These are phyloP conservation scores for Gasteruption jaculator DNA, from an alignment of 2,888 invertebrate genomes.

Conservation along the genomic window DNA sequence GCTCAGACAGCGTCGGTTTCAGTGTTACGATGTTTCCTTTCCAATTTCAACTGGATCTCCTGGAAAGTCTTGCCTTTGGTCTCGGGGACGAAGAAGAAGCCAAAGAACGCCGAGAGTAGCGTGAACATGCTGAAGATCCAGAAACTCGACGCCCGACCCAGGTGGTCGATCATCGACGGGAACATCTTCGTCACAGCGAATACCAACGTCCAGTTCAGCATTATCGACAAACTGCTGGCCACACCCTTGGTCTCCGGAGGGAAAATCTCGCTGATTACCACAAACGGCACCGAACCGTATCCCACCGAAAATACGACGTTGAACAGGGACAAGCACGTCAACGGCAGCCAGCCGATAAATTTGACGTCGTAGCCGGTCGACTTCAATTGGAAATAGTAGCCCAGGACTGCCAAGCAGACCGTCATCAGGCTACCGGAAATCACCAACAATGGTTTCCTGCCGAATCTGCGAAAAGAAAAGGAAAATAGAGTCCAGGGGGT, in stretches of 20 bases:
- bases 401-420: constrained; percentile 41
- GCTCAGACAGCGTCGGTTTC: too few relatives aligned
- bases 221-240: constrained; percentile 47
- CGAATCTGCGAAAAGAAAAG: constrained; percentile 42
- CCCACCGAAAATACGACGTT: constrained; percentile 52
- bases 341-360: constrained; percentile 49
- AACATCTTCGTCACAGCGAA: constrained; percentile 47
- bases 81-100: constrained; percentile 44
- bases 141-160: constrained; percentile 39
- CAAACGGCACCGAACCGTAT: constrained; percentile 53
- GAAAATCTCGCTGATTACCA: constrained; percentile 53
- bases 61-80: constrained; percentile 48
- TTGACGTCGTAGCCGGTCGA: constrained; percentile 30
- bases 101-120: constrained; percentile 36
- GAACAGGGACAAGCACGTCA: constrained; percentile 47
- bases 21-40: constrained; percentile 19
- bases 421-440: constrained; percentile 51
- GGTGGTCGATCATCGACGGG: constrained; percentile 30
- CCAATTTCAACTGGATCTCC: constrained; percentile 43
- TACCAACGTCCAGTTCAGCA: constrained; percentile 49
- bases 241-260: constrained; percentile 50
- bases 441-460: constrained; percentile 55
- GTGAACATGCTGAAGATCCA: constrained; percentile 41
- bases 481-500: not conserved
- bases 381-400: constrained; percentile 45